Conservation (phyloP, 2,797 vertebrate genomes). For the Philypnodon macrostomus region DNA sequence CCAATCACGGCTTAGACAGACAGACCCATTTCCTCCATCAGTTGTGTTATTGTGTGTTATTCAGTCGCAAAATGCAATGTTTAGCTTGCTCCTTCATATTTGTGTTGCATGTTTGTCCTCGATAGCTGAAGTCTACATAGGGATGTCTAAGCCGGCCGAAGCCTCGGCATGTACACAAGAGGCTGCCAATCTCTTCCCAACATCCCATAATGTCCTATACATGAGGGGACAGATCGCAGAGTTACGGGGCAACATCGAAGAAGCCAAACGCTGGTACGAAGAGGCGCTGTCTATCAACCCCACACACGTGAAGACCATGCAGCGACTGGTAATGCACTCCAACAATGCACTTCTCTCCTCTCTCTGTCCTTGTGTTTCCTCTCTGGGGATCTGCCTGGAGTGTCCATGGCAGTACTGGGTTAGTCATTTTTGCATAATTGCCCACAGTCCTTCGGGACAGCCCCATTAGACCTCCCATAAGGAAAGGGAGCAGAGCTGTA, state of each 20-base stretch:
- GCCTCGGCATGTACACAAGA: slow-evolving; percentile 96
- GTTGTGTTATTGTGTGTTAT: no score
- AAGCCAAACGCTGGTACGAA: slow-evolving; percentile 96
- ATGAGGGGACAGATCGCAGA: slow-evolving; percentile 96
- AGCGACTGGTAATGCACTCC: slow-evolving; percentile 86
- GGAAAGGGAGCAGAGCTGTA: slow-evolving; percentile 1
- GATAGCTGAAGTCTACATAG: slow-evolving; percentile 94
- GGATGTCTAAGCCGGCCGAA: slow-evolving; percentile 93
- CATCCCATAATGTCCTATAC: slow-evolving; percentile 95
- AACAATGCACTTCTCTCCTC: not conserved
- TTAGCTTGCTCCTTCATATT: not conserved
- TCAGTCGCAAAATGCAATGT: slow-evolving; percentile 13
- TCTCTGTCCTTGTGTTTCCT: slow-evolving; percentile 15
- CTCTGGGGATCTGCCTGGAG: slow-evolving; percentile 4
- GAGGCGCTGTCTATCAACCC: slow-evolving; percentile 98
- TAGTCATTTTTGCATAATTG: slow-evolving; percentile 31
- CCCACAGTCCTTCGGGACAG: slow-evolving; percentile 9
- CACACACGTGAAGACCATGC: slow-evolving; percentile 98
- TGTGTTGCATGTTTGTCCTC: not conserved
- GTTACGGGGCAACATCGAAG: slow-evolving; percentile 89
- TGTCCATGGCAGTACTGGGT: not conserved
- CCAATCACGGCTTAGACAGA: slow-evolving; percentile 41
- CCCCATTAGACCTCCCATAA: slow-evolving; percentile 9
- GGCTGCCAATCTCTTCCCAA: slow-evolving; percentile 93
- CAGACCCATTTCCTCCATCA: slow-evolving; percentile 49